These are phyloP conservation scores for Temnothorax ravouxi DNA, from an alignment of 2,888 invertebrate genomes.

Conservation along the genomic window DNA sequence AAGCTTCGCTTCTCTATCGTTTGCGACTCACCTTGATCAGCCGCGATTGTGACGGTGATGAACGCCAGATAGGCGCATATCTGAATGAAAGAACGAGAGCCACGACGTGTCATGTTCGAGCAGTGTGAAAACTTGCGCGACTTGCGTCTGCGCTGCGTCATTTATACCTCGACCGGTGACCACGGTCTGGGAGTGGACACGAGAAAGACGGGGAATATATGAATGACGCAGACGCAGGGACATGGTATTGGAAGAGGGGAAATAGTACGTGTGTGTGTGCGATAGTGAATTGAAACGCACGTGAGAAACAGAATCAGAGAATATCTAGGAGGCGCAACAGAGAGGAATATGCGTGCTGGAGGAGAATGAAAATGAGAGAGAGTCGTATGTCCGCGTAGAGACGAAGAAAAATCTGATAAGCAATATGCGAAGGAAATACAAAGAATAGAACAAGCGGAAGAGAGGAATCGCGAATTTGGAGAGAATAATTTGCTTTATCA, in stretches of 20 bases:
- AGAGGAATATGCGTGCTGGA: neutral
- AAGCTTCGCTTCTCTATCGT: neutral
- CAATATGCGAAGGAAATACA: neutral
- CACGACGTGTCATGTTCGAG: conserved; percentile 61
- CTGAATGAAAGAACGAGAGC: conserved; percentile 16
- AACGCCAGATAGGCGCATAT: conserved; percentile 52
- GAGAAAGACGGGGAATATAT: neutral
- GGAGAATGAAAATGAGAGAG: neutral
- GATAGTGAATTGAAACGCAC: neutral
- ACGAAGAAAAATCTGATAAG: neutral
- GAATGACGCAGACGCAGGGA: conserved; percentile 14
- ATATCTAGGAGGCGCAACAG: neutral
- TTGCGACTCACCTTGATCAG: conserved; percentile 63
- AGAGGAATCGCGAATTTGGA: neutral
- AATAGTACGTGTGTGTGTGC: neutral
- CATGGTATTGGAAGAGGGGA: neutral
- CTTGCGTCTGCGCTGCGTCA: conserved; percentile 29
- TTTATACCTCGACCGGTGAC: conserved; percentile 61
- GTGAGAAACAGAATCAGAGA: neutral
- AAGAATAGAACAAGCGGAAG: neutral
- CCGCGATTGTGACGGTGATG: conserved; percentile 24
- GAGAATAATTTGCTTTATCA: conserved; percentile 24
- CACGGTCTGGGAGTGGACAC: conserved; percentile 26
- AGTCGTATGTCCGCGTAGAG: neutral
- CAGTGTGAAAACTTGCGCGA: conserved; percentile 29